phyloP scores from a whole-genome alignment of 2,113 vertebrate genomes.

The Oncorhynchus nerka region DNA sequence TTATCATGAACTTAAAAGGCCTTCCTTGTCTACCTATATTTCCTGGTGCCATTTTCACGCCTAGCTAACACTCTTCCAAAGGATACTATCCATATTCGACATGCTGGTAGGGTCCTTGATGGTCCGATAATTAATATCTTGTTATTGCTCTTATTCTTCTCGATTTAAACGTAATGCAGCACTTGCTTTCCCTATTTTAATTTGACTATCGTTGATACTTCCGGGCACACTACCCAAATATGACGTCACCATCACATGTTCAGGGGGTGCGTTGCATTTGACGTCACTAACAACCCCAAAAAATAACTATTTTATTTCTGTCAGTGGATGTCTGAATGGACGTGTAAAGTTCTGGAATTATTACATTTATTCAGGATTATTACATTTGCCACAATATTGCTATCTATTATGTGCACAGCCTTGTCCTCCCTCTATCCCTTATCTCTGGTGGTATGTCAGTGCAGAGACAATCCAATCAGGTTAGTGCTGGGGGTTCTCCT shows the following conservation, averaged over 20 bases:
- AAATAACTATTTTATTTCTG: background rate
- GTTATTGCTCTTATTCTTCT: background rate
- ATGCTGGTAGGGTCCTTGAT: conserved; percentile 34
- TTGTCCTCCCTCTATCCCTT: background rate
- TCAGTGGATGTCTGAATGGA: background rate
- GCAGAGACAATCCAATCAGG: background rate
- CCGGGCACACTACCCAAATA: conserved; percentile 68
- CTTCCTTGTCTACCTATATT: too few species aligned
- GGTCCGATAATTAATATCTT: background rate
- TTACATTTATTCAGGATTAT: background rate
- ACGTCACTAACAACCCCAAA: conserved; percentile 49
- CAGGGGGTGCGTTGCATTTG: conserved; percentile 23
- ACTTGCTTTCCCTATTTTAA: conserved; percentile 38
- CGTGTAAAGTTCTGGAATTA: background rate
- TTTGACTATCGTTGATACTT: conserved; percentile 59
- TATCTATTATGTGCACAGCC: background rate
- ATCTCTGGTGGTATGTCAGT: background rate
- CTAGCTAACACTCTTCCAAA: conserved; percentile 44
- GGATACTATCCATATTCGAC: conserved; percentile 82
- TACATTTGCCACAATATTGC: rapidly evolving
- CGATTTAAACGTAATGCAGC: background rate
- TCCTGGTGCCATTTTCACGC: too few species aligned
- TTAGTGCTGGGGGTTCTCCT: background rate
- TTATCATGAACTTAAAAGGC: background rate
- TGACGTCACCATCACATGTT: conserved; percentile 67